Base-by-base conservation (phyloP, 2,797 vertebrate species). In the Lutjanus argentimaculatus region DNA sequence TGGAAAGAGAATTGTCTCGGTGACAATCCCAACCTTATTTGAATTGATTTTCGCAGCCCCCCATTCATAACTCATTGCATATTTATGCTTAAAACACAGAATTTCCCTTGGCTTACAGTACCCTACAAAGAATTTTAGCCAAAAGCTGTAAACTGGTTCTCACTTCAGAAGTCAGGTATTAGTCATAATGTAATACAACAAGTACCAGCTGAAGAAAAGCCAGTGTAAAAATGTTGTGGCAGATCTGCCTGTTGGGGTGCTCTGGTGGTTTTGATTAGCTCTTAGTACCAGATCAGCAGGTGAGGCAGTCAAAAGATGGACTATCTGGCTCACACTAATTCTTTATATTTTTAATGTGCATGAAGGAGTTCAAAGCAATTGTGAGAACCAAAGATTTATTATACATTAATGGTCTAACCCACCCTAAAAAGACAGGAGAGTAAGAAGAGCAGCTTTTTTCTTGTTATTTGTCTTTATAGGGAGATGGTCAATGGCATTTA, bases 41-140 rank as follows among this genome's bases (percentile, higher is more conserved):
- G 7, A 79, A 85, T 82, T 8, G 52, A 84, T 84, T 87, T 85
- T 75, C n/a, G 10, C 12, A 25, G 19, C n/a, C 43, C 12, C n/a
- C 8, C 46, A 19, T 61, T 75, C 70, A 51, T 62, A 70, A 46
- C 61, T 83, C 52, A 57, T 79, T 87, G 48, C 72, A 81, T 77
- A 68, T 79, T 88, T 75, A 80, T 79, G 68, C 48, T 25, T 52
- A 12, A 52, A 70, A 79, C 43, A 15, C 25, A 46, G 53, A 0
- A 64, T 67, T 57, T 64, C 57, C 17, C 4, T 62, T 59, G 56
- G 49, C 52, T 67, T 74, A 74, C 48, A 22, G 68, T 66, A 51
- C 42, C 67, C 22, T 59, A 56, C 43, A 80, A 40, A 73, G n/a
- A 42, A 7, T 17, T 57, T 63, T 46, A 30, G 48, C 36, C 45